These are phyloP conservation scores for Triplophysa yarkandensis DNA, from an alignment of 2,797 vertebrate genomes.

Conservation along the genomic window DNA sequence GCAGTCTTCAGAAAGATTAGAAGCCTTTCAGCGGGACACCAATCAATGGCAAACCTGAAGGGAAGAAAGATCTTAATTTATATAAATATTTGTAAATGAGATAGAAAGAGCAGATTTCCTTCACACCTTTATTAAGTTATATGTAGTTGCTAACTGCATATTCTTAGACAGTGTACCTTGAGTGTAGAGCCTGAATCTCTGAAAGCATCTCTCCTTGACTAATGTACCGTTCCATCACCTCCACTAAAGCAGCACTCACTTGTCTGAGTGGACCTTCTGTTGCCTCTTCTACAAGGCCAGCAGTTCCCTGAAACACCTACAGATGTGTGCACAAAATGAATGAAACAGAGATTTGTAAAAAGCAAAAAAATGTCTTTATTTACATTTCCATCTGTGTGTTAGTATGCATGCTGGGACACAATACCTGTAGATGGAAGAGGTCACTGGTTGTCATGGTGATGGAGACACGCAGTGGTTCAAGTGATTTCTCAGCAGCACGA, in stretches of 20 bases:
- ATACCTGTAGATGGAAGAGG: conserved; percentile 71
- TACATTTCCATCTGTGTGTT: not conserved
- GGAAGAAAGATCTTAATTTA: not conserved
- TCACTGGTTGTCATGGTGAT: conserved; percentile 63
- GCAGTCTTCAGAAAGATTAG: conserved; percentile 75
- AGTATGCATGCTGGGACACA: not conserved
- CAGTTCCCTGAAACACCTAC: conserved; percentile 61
- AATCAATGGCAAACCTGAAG: conserved; percentile 77
- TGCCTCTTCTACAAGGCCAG: conserved; percentile 59
- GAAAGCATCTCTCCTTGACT: conserved; percentile 72
- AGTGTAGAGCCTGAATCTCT: conserved; percentile 74
- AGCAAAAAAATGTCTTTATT: too few relatives aligned
- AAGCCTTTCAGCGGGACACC: conserved; percentile 68
- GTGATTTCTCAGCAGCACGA: conserved; percentile 51
- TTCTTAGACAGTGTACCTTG: conserved; percentile 62
- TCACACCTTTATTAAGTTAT: not conserved
- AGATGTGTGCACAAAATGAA: too few relatives aligned
- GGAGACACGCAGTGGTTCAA: conserved; percentile 66
- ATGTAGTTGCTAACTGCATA: not conserved
- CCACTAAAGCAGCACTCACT: conserved; percentile 66
- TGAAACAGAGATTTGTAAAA: not conserved
- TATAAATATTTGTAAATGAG: not conserved
- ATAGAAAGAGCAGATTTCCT: not conserved
- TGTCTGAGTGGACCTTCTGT: conserved; percentile 53
- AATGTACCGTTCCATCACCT: conserved; percentile 65